phyloP scores from a whole-genome alignment of 2,888 invertebrate genomes.

The Luperina testacea region DNA sequence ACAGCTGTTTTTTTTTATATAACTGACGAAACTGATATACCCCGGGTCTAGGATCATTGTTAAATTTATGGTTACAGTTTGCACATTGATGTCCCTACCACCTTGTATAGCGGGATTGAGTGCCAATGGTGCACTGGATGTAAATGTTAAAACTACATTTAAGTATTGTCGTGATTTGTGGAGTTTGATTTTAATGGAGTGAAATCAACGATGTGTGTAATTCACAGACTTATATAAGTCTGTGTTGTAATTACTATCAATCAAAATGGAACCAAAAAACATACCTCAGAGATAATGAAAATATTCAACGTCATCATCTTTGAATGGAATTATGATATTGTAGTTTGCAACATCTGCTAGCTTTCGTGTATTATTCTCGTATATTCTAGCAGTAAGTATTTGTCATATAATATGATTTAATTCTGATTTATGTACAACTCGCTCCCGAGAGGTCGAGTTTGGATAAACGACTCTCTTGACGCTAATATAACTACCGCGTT shows the following conservation, averaged over 20 bases:
- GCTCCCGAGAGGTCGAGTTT: conserved; percentile 35
- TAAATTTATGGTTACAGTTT: too few species aligned
- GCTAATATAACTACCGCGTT: conserved; percentile 32
- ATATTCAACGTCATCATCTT: not conserved
- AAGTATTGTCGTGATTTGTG: not conserved
- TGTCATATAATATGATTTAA: conserved; percentile 27
- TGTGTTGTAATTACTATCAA: not conserved
- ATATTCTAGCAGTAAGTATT: conserved; percentile 3
- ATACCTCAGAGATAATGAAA: not conserved
- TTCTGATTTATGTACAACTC: conserved; percentile 45
- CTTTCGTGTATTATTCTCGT: conserved; percentile 14
- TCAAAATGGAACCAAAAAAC: not conserved
- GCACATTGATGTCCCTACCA: too few species aligned
- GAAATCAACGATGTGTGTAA: not conserved
- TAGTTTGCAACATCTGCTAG: not conserved
- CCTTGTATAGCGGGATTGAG: not conserved
- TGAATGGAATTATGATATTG: not conserved
- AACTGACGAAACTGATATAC: too few species aligned
- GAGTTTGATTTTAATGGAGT: not conserved
- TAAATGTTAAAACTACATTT: too few species aligned
- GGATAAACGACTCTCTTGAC: conserved; percentile 51
- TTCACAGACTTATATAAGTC: too few species aligned
- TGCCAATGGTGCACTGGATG: not conserved
- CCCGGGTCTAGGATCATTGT: too few species aligned
- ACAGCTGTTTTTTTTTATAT: too few species aligned